Evolutionary conservation across 2,113 vertebrate genomes (phyloP), one percentile per base, ranked within the genome.

Genomic region (Rousettus leschenaultii): DNA sequence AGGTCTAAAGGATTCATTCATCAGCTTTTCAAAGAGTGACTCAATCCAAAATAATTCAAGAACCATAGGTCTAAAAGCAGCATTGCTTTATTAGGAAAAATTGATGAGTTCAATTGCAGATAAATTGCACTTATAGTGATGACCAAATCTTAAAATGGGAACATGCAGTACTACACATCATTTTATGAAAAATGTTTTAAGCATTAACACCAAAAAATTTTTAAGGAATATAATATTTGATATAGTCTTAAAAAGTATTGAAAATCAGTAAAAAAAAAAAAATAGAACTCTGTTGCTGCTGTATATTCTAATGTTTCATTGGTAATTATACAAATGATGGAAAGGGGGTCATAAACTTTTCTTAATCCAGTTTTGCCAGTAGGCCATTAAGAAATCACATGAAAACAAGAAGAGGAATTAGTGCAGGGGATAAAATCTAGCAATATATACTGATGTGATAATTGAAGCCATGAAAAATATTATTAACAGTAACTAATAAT

Each of bases 71-170:
- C 68, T 95, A 92, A 97, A 97, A 84, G 73, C 63, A 85, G 84
- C 85, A 90, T 10, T 80, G 71, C 71, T 92, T 95, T 88, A 53
- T 88, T 77, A 73, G 96, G 75, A 48, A 90, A 95, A 96, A 22
- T 33, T 91, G 77, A 91, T 82, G 75, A 92, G 57, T n/a, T 4
- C 30, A 40, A 13, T 93, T 68, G 74, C 30, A 77, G 7, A 79
- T 24, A 55, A 8, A 22, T 30, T 80, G 18, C 14, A 12, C 28
- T 71, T 38, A 57, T 53, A 45, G 16, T 3, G 5, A 84, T 65
- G 85, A 70, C 75, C 35, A 38, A 11, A 65, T 74, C 70, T 84
- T 63, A 73, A 77, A 79, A 73, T 82, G 28, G 70, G 90, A 96
- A 35, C 38, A 4, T 1, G 0, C 5, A n/a, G 7, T 14, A n/a